A percentile compares a stretch with the other conserved stretches of the same genome.
These are phyloP conservation scores for Danaus chrysippus DNA, from an alignment of 2,888 invertebrate species.

Conservation along the genomic window DNA sequence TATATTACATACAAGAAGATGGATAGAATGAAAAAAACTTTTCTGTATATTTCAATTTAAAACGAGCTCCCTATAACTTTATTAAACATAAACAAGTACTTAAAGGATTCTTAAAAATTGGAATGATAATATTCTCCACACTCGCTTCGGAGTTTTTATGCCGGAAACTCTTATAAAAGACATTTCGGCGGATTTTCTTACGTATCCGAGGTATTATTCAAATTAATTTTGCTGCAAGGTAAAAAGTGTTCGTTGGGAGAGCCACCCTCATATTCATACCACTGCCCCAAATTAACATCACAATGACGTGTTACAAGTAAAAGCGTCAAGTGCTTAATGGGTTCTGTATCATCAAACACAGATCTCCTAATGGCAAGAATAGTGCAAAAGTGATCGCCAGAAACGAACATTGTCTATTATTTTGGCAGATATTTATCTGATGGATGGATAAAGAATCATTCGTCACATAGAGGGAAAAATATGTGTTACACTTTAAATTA, in stretches of 20 bases:
- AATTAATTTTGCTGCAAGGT: slow-evolving; percentile 75
- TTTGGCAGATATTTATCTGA: too few relatives aligned
- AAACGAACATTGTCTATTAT: too few relatives aligned
- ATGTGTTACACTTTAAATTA: too few relatives aligned
- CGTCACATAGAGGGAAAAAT: too few relatives aligned
- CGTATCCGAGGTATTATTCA: slow-evolving; percentile 76
- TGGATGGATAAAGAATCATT: too few relatives aligned
- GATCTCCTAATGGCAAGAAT: slow-evolving; percentile 70
- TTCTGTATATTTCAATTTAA: slow-evolving; percentile 31
- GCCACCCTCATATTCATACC: slow-evolving; percentile 73
- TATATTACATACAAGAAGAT: slow-evolving; percentile 14
- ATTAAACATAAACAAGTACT: slow-evolving; percentile 59
- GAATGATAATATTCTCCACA: slow-evolving; percentile 51
- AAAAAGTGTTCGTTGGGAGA: slow-evolving; percentile 69
- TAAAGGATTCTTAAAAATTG: slow-evolving; percentile 54
- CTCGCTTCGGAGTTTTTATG: slow-evolving; percentile 54
- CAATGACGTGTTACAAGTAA: slow-evolving; percentile 73
- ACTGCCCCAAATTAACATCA: slow-evolving; percentile 76
- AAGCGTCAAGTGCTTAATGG: slow-evolving; percentile 69
- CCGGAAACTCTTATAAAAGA: slow-evolving; percentile 72
- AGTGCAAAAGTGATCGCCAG: slow-evolving; percentile 53
- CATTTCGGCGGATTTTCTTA: slow-evolving; percentile 64
- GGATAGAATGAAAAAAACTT: slow-evolving; percentile 33
- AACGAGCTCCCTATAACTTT: slow-evolving; percentile 48
- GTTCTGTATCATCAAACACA: slow-evolving; percentile 67